Conservation (phyloP, 2,113 vertebrate species). For the Elachura formosa region DNA sequence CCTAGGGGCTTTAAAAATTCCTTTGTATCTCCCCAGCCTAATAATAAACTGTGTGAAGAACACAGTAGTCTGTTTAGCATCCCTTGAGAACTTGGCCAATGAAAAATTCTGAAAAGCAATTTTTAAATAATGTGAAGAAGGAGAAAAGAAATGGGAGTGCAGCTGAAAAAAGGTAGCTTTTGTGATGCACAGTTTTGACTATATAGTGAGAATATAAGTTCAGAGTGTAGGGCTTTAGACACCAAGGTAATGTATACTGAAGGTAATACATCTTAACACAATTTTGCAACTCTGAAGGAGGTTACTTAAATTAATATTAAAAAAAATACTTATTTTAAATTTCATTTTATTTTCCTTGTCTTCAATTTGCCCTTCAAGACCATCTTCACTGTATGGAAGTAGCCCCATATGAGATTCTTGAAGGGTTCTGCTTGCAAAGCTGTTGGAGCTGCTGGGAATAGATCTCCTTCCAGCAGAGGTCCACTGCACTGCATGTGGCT, state of each 20-base stretch:
- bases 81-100: background rate
- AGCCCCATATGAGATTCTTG: background rate
- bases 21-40: background rate
- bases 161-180: background rate
- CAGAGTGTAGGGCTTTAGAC: background rate
- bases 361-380: background rate
- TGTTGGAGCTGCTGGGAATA: background rate
- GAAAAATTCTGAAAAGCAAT: background rate
- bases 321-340: background rate
- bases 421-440: background rate
- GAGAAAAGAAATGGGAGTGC: background rate
- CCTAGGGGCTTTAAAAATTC: background rate
- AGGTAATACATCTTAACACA: accelerated
- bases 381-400: background rate
- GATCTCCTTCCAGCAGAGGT: background rate
- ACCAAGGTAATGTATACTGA: background rate
- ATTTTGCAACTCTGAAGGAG: background rate
- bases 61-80: background rate
- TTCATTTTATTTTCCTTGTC: background rate
- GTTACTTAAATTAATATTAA: background rate
- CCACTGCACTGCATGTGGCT: background rate
- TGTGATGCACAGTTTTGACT: background rate
- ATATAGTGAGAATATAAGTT: background rate
- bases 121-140: background rate
- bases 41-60: background rate